Conservation (phyloP, 2,888 invertebrate genomes). For the Taenaris catops region DNA sequence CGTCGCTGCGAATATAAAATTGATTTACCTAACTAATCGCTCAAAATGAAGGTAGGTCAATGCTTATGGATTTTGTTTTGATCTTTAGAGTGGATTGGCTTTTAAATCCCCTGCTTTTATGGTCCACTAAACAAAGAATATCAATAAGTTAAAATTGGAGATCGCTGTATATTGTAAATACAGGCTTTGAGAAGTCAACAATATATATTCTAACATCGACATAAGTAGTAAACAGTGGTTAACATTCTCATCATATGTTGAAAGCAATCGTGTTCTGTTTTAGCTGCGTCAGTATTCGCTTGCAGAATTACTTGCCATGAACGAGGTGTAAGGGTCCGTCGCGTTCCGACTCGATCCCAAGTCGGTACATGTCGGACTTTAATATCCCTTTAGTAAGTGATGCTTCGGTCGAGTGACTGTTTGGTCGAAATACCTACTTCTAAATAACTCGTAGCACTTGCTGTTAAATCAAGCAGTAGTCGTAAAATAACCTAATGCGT, state of each 20-base stretch:
- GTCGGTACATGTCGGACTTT: constrained; percentile 46
- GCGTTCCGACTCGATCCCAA: constrained; percentile 27
- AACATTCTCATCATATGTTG: constrained; percentile 7
- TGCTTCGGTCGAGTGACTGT: constrained; percentile 42
- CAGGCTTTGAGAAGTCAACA: too few species aligned
- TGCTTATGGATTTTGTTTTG: constrained; percentile 1
- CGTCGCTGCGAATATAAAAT: too few species aligned
- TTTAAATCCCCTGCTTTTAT: neutral
- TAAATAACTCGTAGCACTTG: constrained; percentile 41
- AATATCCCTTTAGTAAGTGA: constrained; percentile 62
- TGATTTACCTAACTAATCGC: too few species aligned
- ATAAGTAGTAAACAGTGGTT: neutral
- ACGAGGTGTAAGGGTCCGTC: constrained; percentile 55
- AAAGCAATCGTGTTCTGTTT: constrained; percentile 57
- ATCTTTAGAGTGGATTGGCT: neutral
- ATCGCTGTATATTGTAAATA: too few species aligned
- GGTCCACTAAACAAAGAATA: too few species aligned
- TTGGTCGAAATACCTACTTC: constrained; percentile 45
- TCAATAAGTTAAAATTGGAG: too few species aligned
- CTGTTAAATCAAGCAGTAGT: constrained; percentile 16
- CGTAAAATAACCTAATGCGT: constrained; percentile 34
- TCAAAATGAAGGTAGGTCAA: neutral
- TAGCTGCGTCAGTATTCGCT: constrained; percentile 74
- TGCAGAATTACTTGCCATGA: constrained; percentile 67
- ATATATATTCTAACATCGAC: neutral